Conservation (phyloP, 2,113 vertebrate genomes). For the Nothocercus nigrocapillus region DNA sequence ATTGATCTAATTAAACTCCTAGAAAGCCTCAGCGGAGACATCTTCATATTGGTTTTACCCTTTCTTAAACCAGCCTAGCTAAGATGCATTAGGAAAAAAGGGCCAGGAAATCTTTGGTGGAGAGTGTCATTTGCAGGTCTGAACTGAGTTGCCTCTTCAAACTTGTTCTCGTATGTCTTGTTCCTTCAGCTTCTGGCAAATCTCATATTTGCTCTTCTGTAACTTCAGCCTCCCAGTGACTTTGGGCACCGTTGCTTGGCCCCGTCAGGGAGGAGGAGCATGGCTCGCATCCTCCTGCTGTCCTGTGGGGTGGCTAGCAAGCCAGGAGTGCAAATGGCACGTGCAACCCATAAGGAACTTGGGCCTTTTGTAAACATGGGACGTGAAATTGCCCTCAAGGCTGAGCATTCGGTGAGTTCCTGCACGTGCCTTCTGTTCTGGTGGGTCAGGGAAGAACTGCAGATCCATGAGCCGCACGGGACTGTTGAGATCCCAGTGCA, state of each 20-base stretch:
- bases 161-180: neutral
- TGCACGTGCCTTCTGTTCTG: neutral
- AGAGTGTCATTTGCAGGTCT: neutral
- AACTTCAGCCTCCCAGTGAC: neutral
- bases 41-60: constrained; percentile 38
- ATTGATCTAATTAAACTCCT: constrained; percentile 60
- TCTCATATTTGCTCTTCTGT: neutral
- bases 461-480: accelerated
- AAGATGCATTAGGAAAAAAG: constrained; percentile 1
- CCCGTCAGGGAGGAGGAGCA: neutral
- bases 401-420: neutral
- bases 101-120: neutral
- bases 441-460: neutral
- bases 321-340: neutral
- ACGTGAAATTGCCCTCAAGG: neutral
- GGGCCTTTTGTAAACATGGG: neutral
- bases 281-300: neutral
- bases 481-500: neutral
- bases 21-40: constrained; percentile 25
- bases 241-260: neutral
- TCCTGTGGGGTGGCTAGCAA: neutral
- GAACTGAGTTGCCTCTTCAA: neutral
- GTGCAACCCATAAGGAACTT: neutral
- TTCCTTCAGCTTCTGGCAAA: neutral
- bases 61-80: neutral